Percentiles rank a stretch among this genome's conserved stretches.
Evolutionary conservation across 2,113 vertebrate species (phyloP).

Genomic region (Corynorhinus townsendii): DNA sequence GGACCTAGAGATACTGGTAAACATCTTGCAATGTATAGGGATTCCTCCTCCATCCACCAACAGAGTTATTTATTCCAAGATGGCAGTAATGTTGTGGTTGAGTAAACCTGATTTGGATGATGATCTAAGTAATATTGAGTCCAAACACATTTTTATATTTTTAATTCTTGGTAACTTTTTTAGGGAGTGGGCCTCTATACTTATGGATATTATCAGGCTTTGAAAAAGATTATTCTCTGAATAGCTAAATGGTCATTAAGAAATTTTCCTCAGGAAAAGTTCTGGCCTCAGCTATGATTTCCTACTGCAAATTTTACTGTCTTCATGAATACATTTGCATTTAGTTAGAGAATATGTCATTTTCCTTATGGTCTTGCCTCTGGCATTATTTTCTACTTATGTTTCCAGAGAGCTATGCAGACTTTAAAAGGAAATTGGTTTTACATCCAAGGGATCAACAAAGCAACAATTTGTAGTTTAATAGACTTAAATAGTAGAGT

Average conservation of each 20-base stretch:
- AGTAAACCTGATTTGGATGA: not conserved
- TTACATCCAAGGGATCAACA: not conserved
- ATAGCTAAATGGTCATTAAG: not conserved
- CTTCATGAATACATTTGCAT: not conserved
- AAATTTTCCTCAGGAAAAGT: not conserved
- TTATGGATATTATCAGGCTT: not conserved
- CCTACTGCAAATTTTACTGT: not conserved
- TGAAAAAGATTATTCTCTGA: not conserved
- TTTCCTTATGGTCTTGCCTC: not conserved
- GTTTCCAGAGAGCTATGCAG: not conserved
- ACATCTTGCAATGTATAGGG: not conserved
- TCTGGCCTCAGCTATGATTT: not conserved
- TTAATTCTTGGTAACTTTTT: not conserved
- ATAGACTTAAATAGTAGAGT: not conserved
- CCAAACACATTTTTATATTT: not conserved
- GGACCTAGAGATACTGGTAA: not conserved
- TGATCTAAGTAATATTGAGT: not conserved
- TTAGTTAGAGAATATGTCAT: not conserved
- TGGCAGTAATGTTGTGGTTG: not conserved
- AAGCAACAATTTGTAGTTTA: not conserved
- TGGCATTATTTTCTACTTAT: not conserved
- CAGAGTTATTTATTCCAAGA: not conserved
- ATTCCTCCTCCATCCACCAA: not conserved
- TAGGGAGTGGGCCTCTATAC: not conserved
- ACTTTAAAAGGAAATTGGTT: constrained; percentile 24